Percentiles rank a stretch among this genome's conserved stretches.
Evolutionary conservation across 2,113 vertebrate species (phyloP).

Genomic region (Xiphophorus hellerii): DNA sequence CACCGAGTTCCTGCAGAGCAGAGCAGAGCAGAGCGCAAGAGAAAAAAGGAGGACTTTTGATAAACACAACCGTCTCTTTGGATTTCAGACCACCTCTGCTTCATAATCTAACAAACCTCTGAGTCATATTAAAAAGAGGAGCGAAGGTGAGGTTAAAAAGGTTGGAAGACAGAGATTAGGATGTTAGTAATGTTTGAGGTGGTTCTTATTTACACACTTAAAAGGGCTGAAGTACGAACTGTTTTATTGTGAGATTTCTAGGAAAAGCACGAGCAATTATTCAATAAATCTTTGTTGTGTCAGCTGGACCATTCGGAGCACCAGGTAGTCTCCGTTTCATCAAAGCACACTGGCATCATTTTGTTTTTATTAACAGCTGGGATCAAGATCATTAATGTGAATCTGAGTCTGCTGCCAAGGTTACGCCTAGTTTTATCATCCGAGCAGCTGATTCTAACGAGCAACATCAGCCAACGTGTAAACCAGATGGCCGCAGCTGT

Average conservation of each 20-base stretch:
- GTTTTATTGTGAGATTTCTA: not conserved
- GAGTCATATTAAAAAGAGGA: slow-evolving; percentile 8
- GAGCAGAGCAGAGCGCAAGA: slow-evolving; percentile 36
- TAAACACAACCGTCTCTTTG: slow-evolving; percentile 63
- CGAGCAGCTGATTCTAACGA: slow-evolving; percentile 51
- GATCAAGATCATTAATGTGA: slow-evolving; percentile 32
- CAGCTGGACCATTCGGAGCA: slow-evolving; percentile 14
- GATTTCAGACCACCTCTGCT: slow-evolving; percentile 8
- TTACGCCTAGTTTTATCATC: slow-evolving; percentile 26
- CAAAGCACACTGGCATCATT: slow-evolving; percentile 19
- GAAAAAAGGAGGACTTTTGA: slow-evolving; percentile 40
- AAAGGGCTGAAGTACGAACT: not conserved
- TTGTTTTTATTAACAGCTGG: slow-evolving; percentile 36
- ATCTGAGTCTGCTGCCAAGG: slow-evolving; percentile 35
- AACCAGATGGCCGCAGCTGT: slow-evolving; percentile 32
- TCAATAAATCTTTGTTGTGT: slow-evolving; percentile 20
- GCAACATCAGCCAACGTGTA: slow-evolving; percentile 33
- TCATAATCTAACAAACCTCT: slow-evolving; percentile 11
- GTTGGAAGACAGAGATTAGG: not conserved
- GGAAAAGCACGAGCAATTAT: not conserved
- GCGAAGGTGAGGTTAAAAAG: slow-evolving; percentile 20
- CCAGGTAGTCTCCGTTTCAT: slow-evolving; percentile 26
- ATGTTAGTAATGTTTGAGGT: not conserved
- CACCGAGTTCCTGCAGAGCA: slow-evolving; percentile 74
- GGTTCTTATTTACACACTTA: not conserved